Evolutionary conservation across 1,140 invertebrate genomes (phyloP), one percentile per base, ranked within the genome.

Genomic region (Idris sp.): DNA sequence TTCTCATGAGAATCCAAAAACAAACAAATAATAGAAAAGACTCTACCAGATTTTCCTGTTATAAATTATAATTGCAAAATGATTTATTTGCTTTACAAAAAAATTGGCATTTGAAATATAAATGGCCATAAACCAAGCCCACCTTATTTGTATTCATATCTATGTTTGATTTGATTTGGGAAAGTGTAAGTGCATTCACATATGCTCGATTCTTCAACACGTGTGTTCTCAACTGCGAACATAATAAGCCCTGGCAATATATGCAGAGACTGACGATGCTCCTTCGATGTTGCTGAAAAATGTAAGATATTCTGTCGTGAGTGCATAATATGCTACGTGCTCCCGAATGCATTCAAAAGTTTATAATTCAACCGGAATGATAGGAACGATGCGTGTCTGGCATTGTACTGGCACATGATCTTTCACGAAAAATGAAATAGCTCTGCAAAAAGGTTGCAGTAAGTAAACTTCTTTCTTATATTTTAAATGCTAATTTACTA

Each of bases 251-350:
- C 48, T 26, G n/a, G 46, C 58, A 64, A 62, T 56, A 54, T 58
- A 69, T 68, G 28, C 54, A 53, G 19, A 46, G 30, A 5, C 36
- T 35, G 64, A 58, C 41, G 25, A 62, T 40, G 72, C 38, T 64
- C 28, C 43, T 73, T 59, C 71, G 41, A 44, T 11, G 51, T 54
- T 59, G 43, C 18, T 75, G 53, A 75, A 75, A 69, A 75, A 75
- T 69, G 53, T 61, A 65, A 69, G 73, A 69, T 75, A 67, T 67
- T 65, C 33, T 18, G 22, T 13, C 38, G 44, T 26, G 31, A 48
- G 53, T 65, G 40, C 22, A 73, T 61, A 65, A 73, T 65, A 64
- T 31, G 30, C 13, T 59, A 65, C 61, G 61, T 65, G 61, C 59
- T 7, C 33, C 35, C 46, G 69, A 73, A 73, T 73, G 61, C 53